Percentiles rank a stretch among this genome's conserved stretches.
Evolutionary conservation across 1,140 invertebrate genomes (phyloP).

Genomic region (Lepidotrigona ventralis): DNA sequence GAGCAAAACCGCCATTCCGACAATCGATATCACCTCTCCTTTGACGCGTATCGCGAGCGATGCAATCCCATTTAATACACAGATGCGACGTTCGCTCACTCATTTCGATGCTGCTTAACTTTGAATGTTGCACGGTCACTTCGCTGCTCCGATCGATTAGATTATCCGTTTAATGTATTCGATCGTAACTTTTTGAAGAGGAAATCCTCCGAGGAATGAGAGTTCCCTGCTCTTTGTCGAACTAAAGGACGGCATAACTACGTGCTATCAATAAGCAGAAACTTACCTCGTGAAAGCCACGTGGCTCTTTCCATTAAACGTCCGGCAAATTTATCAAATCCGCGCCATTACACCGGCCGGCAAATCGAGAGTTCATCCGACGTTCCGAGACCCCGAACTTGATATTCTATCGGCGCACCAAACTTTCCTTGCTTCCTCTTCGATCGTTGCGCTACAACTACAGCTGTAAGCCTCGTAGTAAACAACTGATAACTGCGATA

Average conservation of each 20-base stretch:
- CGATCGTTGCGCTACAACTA: background rate
- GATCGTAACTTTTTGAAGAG: background rate
- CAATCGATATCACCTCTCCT: background rate
- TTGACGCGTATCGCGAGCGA: background rate
- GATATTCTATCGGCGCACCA: background rate
- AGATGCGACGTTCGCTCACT: background rate
- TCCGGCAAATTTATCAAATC: constrained; percentile 27
- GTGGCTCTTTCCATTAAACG: constrained; percentile 31
- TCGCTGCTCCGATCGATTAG: background rate
- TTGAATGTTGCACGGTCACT: background rate
- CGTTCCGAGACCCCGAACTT: background rate
- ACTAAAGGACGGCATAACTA: no score
- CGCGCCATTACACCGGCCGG: constrained; percentile 22
- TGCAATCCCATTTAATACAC: background rate
- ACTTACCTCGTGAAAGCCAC: constrained; percentile 29
- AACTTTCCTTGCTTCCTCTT: background rate
- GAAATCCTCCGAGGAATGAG: no score
- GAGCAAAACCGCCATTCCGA: background rate
- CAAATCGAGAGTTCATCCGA: constrained; percentile 26
- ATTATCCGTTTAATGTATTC: background rate
- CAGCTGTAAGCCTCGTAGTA: background rate
- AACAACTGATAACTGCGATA: constrained; percentile 8
- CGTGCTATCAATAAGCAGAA: background rate
- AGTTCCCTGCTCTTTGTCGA: background rate
- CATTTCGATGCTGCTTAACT: background rate